Conservation (phyloP, 2,888 invertebrate species). For the Acronicta alni region DNA sequence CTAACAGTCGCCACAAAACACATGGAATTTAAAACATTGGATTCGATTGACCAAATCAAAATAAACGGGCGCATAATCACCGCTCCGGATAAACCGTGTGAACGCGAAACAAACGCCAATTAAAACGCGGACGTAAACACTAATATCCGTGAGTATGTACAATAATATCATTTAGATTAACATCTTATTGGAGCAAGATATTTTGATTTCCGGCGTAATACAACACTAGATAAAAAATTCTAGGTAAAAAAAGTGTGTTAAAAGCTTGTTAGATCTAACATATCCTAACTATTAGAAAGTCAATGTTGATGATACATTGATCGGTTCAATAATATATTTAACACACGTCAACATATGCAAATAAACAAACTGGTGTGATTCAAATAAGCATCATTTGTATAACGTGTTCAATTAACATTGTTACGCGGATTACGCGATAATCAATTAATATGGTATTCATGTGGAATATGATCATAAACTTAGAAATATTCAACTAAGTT, state of each 20-base stretch:
- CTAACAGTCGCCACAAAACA: slow-evolving; percentile 19
- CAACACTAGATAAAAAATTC: slow-evolving; percentile 43
- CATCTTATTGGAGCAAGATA: slow-evolving; percentile 46
- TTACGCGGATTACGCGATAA: slow-evolving; percentile 46
- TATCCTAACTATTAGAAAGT: slow-evolving; percentile 53
- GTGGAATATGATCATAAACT: slow-evolving; percentile 30
- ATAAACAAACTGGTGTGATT: slow-evolving; percentile 27
- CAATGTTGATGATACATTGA: slow-evolving; percentile 33
- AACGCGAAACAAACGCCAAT: slow-evolving; percentile 62
- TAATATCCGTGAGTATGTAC: slow-evolving; percentile 54
- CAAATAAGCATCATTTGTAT: slow-evolving; percentile 44
- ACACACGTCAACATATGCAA: slow-evolving; percentile 32
- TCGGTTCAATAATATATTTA: slow-evolving; percentile 15
- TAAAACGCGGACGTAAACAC: slow-evolving; percentile 66
- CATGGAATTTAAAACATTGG: slow-evolving; percentile 16
- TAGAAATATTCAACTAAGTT: slow-evolving; percentile 35
- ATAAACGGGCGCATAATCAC: slow-evolving; percentile 35
- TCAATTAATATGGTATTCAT: slow-evolving; percentile 39
- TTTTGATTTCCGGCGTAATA: slow-evolving; percentile 45
- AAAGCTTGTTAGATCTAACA: slow-evolving; percentile 48
- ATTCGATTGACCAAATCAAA: slow-evolving; percentile 23
- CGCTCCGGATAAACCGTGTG: slow-evolving; percentile 61
- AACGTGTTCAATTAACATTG: slow-evolving; percentile 49
- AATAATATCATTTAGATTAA: slow-evolving; percentile 44
- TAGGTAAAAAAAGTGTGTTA: slow-evolving; percentile 58